phyloP scores from a whole-genome alignment of 2,888 invertebrate species.

The Neoitamus cyanurus region DNA sequence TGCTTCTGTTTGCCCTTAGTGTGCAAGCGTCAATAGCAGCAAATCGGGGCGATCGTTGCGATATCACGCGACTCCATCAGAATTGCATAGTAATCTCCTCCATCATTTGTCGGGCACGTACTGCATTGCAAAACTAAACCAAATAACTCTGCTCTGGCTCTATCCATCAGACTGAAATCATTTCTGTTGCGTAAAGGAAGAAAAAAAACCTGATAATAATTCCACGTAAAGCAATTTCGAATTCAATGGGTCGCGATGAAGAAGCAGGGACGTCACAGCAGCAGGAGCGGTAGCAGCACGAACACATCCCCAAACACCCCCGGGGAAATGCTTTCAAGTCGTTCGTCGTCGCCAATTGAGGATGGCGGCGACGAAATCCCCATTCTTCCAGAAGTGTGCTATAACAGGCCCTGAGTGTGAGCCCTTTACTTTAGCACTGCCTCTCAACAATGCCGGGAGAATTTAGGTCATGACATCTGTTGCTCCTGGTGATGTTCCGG shows the following conservation, averaged over 20 bases:
- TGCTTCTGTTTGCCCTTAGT: not conserved
- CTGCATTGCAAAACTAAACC: not conserved
- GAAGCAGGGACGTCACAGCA: not conserved
- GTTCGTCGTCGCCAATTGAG: not conserved
- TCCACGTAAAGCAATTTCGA: not conserved
- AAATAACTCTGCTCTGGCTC: not conserved
- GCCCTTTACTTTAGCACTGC: not conserved
- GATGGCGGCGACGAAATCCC: not conserved
- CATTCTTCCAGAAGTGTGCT: not conserved
- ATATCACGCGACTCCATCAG: not conserved
- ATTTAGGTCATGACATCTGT: slow-evolving; percentile 5
- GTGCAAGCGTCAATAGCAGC: not conserved
- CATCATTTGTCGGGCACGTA: not conserved
- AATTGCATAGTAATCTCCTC: not conserved
- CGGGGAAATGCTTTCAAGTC: not conserved
- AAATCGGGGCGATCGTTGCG: not conserved
- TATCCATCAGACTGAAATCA: not conserved
- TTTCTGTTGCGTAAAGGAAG: not conserved
- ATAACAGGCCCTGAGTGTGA: not conserved
- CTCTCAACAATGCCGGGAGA: not conserved
- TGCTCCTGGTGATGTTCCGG: not conserved
- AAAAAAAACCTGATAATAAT: not conserved
- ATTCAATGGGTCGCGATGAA: not conserved
- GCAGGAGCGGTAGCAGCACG: not conserved
- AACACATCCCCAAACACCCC: not conserved